Evolutionary conservation across 1,140 invertebrate species (phyloP), one percentile per base, ranked within the genome.

Genomic region (Leguminivora glycinivorella): DNA sequence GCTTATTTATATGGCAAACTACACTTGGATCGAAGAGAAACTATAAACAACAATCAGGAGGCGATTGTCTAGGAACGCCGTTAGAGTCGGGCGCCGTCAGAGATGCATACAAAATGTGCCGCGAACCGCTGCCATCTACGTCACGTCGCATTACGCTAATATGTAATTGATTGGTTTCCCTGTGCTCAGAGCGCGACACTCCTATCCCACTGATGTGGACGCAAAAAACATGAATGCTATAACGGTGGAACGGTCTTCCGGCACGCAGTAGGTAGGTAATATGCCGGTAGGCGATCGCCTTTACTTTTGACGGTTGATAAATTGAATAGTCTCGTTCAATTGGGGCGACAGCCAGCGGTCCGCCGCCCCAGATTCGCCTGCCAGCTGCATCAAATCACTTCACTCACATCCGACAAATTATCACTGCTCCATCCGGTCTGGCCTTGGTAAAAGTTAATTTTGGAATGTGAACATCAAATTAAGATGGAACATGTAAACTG

Each of bases 91-190:
- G 69, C 73, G 67, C 74, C 73, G 70, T 82, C 75, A 76, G 78
- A 72, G 73, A 75, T 75, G 77, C 77, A 82, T 83, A 81, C 81
- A 84, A 85, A 89, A 83, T 77, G 73, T 56, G 67, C 72, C 70
- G 75, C 75, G 72, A 78, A 80, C 78, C 76, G 76, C 76, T 76
- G 74, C 79, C 83, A 86, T 87, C 84, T 81, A 79, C 82, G 82
- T 84, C 81, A 79, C 80, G 82, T 84, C 81, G 82, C 83, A 89
- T 90, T 88, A 90, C 84, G 84, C 85, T 90, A 90, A 90, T 90
- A 91, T 83, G 84, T 88, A 91, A 87, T 91, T 89, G 86, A 89
- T 89, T 89, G 86, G 85, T 77, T 87, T 84, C 85, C 83, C 80
- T 74, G 69, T 83, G 75, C 79, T 77, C 78, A 77, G 84, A 80